These are phyloP conservation scores for Indicator maculatus DNA, from an alignment of 2,113 vertebrate genomes.

Conservation along the genomic window DNA sequence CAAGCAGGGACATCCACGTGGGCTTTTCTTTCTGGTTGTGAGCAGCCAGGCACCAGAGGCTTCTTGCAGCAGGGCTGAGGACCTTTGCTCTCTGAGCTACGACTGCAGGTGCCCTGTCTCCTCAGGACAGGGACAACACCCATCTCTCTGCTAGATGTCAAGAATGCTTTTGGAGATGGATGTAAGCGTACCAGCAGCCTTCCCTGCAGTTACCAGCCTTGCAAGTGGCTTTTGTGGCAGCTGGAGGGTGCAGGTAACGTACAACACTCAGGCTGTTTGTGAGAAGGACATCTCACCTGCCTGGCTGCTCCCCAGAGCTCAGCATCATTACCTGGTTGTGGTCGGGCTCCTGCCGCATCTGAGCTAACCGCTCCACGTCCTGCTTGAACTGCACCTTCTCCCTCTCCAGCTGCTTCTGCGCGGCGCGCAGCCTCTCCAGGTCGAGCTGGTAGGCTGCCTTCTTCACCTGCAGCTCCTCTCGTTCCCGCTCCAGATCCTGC, in stretches of 20 bases:
- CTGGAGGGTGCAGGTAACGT: background rate
- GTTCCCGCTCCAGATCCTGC: constrained; percentile 79
- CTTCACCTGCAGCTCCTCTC: constrained; percentile 76
- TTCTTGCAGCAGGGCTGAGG: background rate
- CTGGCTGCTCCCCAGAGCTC: background rate
- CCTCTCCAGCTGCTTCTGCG: constrained; percentile 89
- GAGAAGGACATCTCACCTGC: background rate
- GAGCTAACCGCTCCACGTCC: constrained; percentile 79
- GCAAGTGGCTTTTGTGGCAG: background rate
- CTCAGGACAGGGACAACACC: background rate
- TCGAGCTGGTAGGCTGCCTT: constrained; percentile 87
- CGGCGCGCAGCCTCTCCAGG: constrained; percentile 84
- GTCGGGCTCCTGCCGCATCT: constrained; percentile 45
- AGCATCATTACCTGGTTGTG: constrained; percentile 52
- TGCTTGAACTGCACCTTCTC: constrained; percentile 83
- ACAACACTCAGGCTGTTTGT: fast-evolving
- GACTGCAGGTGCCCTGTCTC: background rate
- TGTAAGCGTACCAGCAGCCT: background rate
- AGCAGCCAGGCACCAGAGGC: background rate
- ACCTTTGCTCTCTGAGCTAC: background rate
- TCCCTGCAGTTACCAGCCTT: background rate
- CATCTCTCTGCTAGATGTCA: background rate
- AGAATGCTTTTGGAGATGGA: background rate
- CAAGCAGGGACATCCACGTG: too few relatives aligned
- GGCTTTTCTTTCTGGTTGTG: background rate